Evolutionary conservation across 2,797 vertebrate genomes (phyloP).

Genomic region (Channallabes apus): DNA sequence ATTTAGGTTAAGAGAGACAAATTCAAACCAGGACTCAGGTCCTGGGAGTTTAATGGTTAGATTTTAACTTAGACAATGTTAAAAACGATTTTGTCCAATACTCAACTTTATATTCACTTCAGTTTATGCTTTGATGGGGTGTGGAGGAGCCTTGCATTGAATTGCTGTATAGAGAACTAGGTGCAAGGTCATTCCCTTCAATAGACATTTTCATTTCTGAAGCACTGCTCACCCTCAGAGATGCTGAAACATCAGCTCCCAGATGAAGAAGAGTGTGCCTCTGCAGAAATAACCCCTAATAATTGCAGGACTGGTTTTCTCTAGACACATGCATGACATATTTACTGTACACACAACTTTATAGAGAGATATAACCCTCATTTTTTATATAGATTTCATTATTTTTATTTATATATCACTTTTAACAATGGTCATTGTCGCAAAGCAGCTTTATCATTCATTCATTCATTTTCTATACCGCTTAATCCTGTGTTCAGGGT

Average conservation of each 20-base stretch:
- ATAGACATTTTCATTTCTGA: constrained; percentile 20
- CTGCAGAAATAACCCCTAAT: constrained; percentile 31
- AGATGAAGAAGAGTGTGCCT: constrained; percentile 43
- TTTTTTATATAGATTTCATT: background rate
- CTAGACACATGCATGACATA: constrained; percentile 27
- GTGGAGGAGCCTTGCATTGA: background rate
- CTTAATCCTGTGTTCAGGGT: no score
- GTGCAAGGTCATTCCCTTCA: constrained; percentile 35
- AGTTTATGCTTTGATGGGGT: background rate
- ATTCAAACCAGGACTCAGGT: background rate
- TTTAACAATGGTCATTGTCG: no score
- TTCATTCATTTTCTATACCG: no score
- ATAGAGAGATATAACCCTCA: background rate
- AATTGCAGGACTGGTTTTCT: constrained; percentile 44
- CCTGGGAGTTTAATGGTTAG: background rate
- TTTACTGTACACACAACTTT: no score
- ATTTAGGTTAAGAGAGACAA: background rate
- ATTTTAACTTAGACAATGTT: background rate
- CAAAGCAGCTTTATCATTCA: no score
- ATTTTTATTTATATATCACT: no score
- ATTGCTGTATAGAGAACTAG: constrained; percentile 21
- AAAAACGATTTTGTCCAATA: background rate
- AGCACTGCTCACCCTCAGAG: constrained; percentile 44
- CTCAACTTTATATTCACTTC: background rate
- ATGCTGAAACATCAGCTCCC: constrained; percentile 55